These are phyloP conservation scores for Sebastolobus altivelis DNA, from an alignment of 2,797 vertebrate species.

Conservation along the genomic window DNA sequence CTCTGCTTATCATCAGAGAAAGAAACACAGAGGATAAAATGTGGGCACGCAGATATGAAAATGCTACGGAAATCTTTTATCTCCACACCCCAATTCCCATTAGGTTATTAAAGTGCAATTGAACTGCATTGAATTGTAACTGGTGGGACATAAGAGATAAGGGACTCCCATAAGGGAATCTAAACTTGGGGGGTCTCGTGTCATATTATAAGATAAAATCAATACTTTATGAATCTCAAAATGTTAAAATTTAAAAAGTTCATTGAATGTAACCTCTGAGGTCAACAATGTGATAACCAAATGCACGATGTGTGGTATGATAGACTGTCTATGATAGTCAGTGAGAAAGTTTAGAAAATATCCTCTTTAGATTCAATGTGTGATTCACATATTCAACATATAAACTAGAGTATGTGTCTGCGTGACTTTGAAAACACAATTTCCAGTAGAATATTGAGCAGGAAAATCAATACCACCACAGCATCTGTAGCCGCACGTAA, in stretches of 20 bases:
- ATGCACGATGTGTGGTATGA: not conserved
- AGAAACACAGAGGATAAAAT: constrained; percentile 60
- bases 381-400: constrained; percentile 12
- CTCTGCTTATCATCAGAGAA: constrained; percentile 66
- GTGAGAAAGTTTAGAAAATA: not conserved
- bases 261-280: constrained; percentile 4
- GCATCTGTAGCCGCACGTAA: constrained; percentile 38
- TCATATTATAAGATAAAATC: constrained; percentile 32
- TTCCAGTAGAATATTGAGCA: constrained; percentile 36
- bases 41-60: constrained; percentile 57
- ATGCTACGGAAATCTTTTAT: constrained; percentile 64
- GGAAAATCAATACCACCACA: constrained; percentile 53
- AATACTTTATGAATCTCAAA: constrained; percentile 13
- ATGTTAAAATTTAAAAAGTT: constrained; percentile 16
- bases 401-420: not conserved
- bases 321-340: not conserved
- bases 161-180: constrained; percentile 23
- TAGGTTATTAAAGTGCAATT: constrained; percentile 56
- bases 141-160: constrained; percentile 42
- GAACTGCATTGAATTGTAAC: constrained; percentile 56
- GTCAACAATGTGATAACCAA: constrained; percentile 11
- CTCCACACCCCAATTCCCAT: constrained; percentile 48
- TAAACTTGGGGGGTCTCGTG: constrained; percentile 41
- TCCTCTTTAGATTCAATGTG: not conserved
- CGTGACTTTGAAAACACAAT: constrained; percentile 46